Conservation (phyloP, 2,888 invertebrate genomes). For the Leptodirus hochenwartii region DNA sequence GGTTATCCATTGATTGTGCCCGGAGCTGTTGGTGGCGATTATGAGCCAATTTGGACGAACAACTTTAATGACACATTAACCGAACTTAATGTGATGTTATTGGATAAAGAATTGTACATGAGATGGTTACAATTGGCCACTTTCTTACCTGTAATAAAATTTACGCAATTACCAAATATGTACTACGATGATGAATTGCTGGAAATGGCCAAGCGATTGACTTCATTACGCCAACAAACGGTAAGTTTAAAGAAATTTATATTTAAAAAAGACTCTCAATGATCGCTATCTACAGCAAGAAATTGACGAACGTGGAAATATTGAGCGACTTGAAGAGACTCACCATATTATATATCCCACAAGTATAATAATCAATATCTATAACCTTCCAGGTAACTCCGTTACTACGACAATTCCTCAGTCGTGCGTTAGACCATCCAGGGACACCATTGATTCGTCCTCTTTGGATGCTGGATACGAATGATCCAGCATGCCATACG, state of each 20-base stretch:
- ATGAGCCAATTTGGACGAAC: conserved; percentile 33
- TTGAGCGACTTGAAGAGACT: too few species aligned
- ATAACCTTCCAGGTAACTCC: conserved; percentile 54
- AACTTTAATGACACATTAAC: conserved; percentile 26
- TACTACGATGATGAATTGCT: conserved; percentile 61
- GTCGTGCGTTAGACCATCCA: conserved; percentile 59
- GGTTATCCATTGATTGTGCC: conserved; percentile 90
- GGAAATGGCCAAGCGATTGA: conserved; percentile 58
- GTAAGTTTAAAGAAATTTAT: conserved; percentile 26
- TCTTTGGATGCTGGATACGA: conserved; percentile 74
- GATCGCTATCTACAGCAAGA: conserved; percentile 7
- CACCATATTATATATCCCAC: too few species aligned
- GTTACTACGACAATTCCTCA: conserved; percentile 54
- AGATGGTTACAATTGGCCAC: conserved; percentile 83
- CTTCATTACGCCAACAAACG: conserved; percentile 51
- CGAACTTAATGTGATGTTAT: conserved; percentile 31
- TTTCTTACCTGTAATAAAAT: conserved; percentile 82
- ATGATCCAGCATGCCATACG: conserved; percentile 55
- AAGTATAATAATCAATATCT: too few species aligned
- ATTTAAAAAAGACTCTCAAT: background rate
- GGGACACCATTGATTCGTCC: conserved; percentile 76
- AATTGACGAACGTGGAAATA: too few species aligned
- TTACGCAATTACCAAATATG: conserved; percentile 75
- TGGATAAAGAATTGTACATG: conserved; percentile 68
- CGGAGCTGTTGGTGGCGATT: conserved; percentile 86